phyloP scores from a whole-genome alignment of 2,888 invertebrate genomes.

The Tetragonula carbonaria region DNA sequence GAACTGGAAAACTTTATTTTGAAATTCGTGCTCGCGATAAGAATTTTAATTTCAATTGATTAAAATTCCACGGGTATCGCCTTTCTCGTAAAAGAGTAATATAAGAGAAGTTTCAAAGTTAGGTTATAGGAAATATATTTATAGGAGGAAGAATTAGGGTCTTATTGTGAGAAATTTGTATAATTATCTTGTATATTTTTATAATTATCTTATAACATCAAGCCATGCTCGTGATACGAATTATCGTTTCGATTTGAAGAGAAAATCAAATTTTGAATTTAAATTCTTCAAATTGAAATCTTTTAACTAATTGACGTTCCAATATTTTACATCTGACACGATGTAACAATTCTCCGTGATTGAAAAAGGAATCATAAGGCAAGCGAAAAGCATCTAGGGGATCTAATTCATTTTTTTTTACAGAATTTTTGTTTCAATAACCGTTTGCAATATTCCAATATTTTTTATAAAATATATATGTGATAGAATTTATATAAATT shows the following conservation, averaged over 20 bases:
- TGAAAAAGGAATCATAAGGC: neutral
- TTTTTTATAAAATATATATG: neutral
- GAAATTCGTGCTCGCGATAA: too few relatives aligned
- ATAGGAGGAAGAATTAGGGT: neutral
- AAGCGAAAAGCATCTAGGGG: too few relatives aligned
- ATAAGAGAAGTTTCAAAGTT: neutral
- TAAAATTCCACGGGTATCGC: neutral
- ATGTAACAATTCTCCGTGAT: too few relatives aligned
- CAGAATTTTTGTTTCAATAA: conserved; percentile 16
- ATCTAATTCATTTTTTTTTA: neutral
- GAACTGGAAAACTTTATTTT: too few relatives aligned
- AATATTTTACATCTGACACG: too few relatives aligned
- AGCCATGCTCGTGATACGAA: too few relatives aligned
- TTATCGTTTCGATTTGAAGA: too few relatives aligned
- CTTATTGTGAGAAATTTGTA: neutral
- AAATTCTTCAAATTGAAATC: too few relatives aligned
- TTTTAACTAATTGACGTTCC: too few relatives aligned
- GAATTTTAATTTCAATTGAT: too few relatives aligned
- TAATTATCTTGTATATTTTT: neutral
- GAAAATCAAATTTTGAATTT: too few relatives aligned
- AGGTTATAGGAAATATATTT: neutral
- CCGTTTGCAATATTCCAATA: neutral
- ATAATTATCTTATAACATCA: too few relatives aligned
- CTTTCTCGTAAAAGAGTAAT: neutral
- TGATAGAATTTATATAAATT: neutral